Conservation (phyloP, 2,888 invertebrate genomes). For the Elgonia sp. region DNA sequence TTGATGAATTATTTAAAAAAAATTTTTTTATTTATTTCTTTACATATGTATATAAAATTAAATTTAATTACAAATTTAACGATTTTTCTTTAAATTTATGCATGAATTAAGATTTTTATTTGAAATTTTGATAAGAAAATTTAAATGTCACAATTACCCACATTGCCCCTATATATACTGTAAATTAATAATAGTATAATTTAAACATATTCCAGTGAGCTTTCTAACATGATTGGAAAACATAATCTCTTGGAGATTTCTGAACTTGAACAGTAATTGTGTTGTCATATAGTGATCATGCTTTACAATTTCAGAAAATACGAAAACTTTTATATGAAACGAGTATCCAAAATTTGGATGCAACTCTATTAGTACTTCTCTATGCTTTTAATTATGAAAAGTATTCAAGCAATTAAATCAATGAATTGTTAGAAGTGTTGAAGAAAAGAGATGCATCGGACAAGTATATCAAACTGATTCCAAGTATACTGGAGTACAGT, state of each 20-base stretch:
- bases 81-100: no score
- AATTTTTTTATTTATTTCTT: no score
- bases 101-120: no score
- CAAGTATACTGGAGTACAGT: constrained; percentile 93
- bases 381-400: constrained; percentile 98
- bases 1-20: no score
- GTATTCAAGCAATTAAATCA: constrained; percentile 94
- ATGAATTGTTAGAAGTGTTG: constrained; percentile 92
- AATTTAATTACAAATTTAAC: no score
- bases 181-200: no score
- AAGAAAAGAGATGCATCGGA: constrained; percentile 92
- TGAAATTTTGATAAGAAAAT: no score
- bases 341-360: constrained; percentile 92
- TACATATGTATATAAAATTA: no score
- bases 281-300: constrained; percentile 95
- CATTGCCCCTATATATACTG: no score
- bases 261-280: constrained; percentile 97
- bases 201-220: no score
- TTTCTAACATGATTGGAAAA: constrained; percentile 94
- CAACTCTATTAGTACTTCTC: constrained; percentile 95
- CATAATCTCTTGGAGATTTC: constrained; percentile 95
- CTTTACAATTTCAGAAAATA: constrained; percentile 91
- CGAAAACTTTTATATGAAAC: constrained; percentile 93
- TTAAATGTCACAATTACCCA: no score
- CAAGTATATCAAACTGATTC: constrained; percentile 88